These are phyloP conservation scores for Microtus oregoni DNA, from an alignment of 2,113 vertebrate species.

Conservation along the genomic window DNA sequence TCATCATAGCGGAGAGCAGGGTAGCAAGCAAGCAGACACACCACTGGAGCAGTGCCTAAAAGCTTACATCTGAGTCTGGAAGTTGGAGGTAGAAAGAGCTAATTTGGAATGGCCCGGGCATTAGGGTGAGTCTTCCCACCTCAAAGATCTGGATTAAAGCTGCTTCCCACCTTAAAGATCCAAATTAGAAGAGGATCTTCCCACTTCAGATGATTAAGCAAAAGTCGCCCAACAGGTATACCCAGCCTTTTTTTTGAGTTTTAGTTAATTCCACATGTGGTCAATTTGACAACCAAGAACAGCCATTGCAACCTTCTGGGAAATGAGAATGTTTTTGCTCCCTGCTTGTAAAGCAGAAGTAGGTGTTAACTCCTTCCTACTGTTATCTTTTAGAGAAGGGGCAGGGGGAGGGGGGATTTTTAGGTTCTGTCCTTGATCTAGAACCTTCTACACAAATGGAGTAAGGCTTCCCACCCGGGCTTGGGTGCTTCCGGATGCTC, in stretches of 20 bases:
- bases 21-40: background rate
- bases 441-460: background rate
- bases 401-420: background rate
- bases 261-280: background rate
- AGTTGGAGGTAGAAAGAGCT: background rate
- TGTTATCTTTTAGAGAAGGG: background rate
- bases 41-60: background rate
- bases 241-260: background rate
- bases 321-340: background rate
- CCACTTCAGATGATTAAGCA: background rate
- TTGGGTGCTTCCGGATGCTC: background rate
- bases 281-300: background rate
- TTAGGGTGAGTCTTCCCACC: background rate
- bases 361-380: background rate
- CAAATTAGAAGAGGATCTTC: background rate
- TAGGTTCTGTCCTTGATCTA: background rate
- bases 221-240: background rate
- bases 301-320: background rate
- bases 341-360: background rate
- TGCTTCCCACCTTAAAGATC: background rate
- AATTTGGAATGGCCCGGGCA: background rate
- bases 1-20: background rate
- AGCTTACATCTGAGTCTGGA: background rate
- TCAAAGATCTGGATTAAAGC: background rate
- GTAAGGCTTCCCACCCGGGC: background rate